Base-by-base conservation (phyloP, 1,140 invertebrate species). In the Leptopilina clavipes region DNA sequence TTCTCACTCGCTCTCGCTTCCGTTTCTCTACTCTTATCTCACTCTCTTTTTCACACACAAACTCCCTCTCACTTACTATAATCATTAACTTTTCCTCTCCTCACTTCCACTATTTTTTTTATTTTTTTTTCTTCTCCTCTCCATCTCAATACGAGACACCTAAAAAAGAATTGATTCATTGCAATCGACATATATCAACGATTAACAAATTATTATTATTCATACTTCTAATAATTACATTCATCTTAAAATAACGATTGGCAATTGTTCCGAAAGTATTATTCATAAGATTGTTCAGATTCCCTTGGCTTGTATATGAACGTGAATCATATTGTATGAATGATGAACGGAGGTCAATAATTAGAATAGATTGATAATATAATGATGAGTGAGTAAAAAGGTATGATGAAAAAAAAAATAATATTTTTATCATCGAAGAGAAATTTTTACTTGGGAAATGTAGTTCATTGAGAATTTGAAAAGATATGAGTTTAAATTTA, bases 1-100 rank as follows among this genome's bases (percentile, higher is more conserved):
- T 56, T 86, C 86, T 84, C 77, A 86, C 82, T 88, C 76, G 52
- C 81, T 81, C 81, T 25, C 70, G 45, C 78, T 40, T 56, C 40
- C 59, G 54, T 77, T 77, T 59, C 75, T 78, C 79, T 73, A 59
- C 70, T 25, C 80, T 72, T 83, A 71, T 82, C 71, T 81, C 59
- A n/a, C 11, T 31, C 59, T 65, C 22, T 65, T 12, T 65, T 22
- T 40, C 25, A 31, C 25, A 31, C 25, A 31, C 25, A 31, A 3
- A 6, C 9, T 40, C 37, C 37, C 37, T 40, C 37, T 9, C 25
- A 31, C 25, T 2, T 31, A 31, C 25, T 2, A 1, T 19, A 11
- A 65, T 9, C 59, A 31, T 31, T 22, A 31, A 65, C 14, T 31
- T 8, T n/a, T 65, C 12, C 59, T 65, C 22, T 65, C 59, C n/a